These are phyloP conservation scores for Nerophis ophidion DNA, from an alignment of 2,113 vertebrate genomes.

Conservation along the genomic window DNA sequence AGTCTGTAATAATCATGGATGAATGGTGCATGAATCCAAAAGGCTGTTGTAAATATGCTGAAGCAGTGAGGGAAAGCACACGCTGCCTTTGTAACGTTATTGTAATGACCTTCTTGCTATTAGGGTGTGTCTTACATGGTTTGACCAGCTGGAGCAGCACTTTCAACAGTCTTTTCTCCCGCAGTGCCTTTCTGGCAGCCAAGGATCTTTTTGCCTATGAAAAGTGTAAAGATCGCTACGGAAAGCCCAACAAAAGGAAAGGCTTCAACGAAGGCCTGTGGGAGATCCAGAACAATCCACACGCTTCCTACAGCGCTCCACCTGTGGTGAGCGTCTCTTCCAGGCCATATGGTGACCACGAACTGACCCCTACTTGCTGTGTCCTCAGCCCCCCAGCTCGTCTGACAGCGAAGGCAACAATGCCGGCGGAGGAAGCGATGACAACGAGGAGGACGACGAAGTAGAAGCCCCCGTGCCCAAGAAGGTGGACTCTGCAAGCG, in stretches of 20 bases:
- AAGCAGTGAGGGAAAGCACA: no score
- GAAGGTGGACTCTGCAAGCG: slow-evolving; percentile 69
- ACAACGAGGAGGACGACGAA: slow-evolving; percentile 51
- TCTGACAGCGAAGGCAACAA: slow-evolving; percentile 88
- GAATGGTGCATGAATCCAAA: no score
- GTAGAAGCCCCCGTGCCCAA: slow-evolving; percentile 73
- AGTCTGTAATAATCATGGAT: no score
- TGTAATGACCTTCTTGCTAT: no score
- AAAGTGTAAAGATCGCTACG: slow-evolving; percentile 90
- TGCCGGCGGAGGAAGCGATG: slow-evolving; percentile 65
- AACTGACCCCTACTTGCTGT: background rate
- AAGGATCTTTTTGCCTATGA: slow-evolving; percentile 96
- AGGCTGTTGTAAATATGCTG: no score
- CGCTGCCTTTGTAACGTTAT: no score
- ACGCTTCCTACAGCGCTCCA: slow-evolving; percentile 87
- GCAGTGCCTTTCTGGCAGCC: slow-evolving; percentile 89
- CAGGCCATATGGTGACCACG: no score
- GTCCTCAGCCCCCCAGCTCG: slow-evolving; percentile 79
- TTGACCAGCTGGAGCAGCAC: background rate
- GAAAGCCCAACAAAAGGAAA: slow-evolving; percentile 97
- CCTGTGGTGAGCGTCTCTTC: slow-evolving; percentile 76
- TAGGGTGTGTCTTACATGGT: no score
- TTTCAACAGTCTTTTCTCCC: slow-evolving; percentile 4
- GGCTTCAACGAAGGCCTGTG: slow-evolving; percentile 98
- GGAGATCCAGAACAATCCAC: slow-evolving; percentile 98